A percentile compares a stretch with the other conserved stretches of the same genome.
Evolutionary conservation across 2,888 invertebrate genomes (phyloP).

Genomic region (Apamea monoglypha): DNA sequence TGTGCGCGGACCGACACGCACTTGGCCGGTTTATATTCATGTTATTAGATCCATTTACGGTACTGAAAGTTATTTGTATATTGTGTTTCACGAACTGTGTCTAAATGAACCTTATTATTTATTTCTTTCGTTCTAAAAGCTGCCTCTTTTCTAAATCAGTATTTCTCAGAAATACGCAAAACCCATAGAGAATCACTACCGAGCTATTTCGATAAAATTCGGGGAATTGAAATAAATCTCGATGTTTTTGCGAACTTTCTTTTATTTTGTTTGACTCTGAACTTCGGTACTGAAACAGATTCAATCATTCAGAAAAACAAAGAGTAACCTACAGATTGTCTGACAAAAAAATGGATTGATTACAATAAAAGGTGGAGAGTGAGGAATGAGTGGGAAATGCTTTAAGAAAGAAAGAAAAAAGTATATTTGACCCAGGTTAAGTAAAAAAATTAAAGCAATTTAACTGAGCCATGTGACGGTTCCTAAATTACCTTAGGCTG

Average conservation of each 20-base stretch:
- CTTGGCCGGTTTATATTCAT: background rate
- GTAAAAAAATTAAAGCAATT: too few species aligned
- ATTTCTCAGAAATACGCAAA: background rate
- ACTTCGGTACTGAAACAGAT: constrained; percentile 45
- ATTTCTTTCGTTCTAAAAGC: too few species aligned
- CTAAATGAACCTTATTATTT: background rate
- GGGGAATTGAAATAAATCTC: constrained; percentile 46
- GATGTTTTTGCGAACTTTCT: constrained; percentile 25
- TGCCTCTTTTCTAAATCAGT: background rate
- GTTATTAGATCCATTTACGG: background rate
- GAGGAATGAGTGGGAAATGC: background rate
- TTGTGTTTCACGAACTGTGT: background rate
- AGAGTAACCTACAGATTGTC: constrained; percentile 20
- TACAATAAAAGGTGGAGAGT: background rate
- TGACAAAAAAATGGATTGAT: constrained; percentile 40
- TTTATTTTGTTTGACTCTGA: constrained; percentile 43
- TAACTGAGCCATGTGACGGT: too few species aligned
- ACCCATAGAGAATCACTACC: constrained; percentile 1
- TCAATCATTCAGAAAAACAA: constrained; percentile 57
- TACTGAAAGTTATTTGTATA: background rate
- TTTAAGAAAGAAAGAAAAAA: too few species aligned
- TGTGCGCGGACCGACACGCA: background rate
- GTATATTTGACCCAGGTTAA: too few species aligned
- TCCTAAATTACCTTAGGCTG: too few species aligned
- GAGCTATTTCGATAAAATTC: constrained; percentile 19